Evolutionary conservation across 1,140 invertebrate genomes (phyloP).

Genomic region (Riptortus pedestris): DNA sequence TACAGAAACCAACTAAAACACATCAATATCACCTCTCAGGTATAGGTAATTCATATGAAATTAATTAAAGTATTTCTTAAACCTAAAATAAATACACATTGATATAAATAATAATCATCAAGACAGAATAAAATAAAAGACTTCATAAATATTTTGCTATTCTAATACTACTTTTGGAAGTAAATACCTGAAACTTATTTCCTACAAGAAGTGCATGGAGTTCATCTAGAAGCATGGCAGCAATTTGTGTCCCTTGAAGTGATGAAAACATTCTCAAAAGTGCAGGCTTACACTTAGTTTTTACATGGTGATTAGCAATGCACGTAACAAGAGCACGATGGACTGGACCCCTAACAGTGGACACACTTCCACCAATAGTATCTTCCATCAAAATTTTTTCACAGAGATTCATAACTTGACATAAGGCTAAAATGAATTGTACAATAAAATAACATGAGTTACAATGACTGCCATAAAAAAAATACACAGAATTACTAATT

Average conservation of each 20-base stretch:
- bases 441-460: no score
- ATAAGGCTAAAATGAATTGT: constrained; percentile 39
- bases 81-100: no score
- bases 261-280: constrained; percentile 38
- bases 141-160: no score
- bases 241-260: constrained; percentile 35
- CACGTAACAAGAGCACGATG: constrained; percentile 53
- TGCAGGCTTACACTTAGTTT: constrained; percentile 33
- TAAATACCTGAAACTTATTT: constrained; percentile 37
- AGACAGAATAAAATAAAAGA: no score
- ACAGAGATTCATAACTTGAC: constrained; percentile 50
- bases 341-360: constrained; percentile 45
- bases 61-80: no score
- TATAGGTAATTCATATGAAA: no score
- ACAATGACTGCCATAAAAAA: no score
- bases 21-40: no score
- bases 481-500: background rate
- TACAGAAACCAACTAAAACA: no score
- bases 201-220: constrained; percentile 33
- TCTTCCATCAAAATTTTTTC: constrained; percentile 53
- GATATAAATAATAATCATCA: no score
- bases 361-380: constrained; percentile 40
- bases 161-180: no score
- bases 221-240: constrained; percentile 22
- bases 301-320: constrained; percentile 40